Conservation (phyloP, 2,888 invertebrate species). For the Bimastos eiseni region DNA sequence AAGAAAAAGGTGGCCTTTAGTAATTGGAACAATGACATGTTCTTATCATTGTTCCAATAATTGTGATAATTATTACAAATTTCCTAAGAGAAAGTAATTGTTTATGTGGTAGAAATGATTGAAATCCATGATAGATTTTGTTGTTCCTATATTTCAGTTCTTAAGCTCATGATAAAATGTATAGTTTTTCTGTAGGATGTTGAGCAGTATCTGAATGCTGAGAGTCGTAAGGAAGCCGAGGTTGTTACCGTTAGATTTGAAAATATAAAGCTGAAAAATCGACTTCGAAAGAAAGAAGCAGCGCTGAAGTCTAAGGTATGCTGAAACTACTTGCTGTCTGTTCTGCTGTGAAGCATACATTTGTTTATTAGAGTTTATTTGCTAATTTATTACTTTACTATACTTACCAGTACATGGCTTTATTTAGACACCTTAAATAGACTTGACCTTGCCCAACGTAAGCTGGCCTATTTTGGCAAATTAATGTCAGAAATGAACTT, state of each 20-base stretch:
- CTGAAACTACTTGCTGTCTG: background rate
- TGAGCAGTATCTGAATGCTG: constrained; percentile 53
- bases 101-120: no score
- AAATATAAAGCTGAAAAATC: constrained; percentile 62
- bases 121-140: no score
- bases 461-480: no score
- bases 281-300: constrained; percentile 60
- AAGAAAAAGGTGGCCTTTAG: no score
- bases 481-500: no score
- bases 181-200: constrained; percentile 51
- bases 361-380: background rate
- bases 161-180: background rate
- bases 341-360: background rate
- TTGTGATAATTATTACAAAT: no score
- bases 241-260: constrained; percentile 58
- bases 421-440: background rate
- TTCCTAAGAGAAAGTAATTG: no score
- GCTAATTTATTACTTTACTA: background rate
- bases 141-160: background rate
- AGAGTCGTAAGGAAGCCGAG: constrained; percentile 57
- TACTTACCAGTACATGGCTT: background rate
- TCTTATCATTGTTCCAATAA: no score
- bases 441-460: background rate
- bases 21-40: no score
- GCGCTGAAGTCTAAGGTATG: constrained; percentile 60